These are phyloP conservation scores for Bambusicola thoracicus DNA, from an alignment of 2,113 vertebrate species.

Conservation along the genomic window DNA sequence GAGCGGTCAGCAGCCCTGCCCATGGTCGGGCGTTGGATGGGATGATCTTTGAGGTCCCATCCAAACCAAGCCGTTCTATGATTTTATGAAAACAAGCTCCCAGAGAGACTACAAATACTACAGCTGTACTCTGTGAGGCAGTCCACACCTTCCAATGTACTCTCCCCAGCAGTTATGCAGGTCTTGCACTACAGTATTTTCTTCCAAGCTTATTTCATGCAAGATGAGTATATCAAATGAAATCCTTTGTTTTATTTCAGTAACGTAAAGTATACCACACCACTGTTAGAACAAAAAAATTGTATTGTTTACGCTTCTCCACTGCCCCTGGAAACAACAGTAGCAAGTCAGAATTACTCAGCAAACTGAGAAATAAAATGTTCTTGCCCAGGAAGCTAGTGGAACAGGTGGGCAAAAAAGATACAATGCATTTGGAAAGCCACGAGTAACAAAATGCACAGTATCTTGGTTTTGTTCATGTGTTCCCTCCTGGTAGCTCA, in stretches of 20 bases:
- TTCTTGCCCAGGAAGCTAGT: background rate
- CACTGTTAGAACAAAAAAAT: background rate
- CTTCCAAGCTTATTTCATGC: background rate
- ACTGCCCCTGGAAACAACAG: background rate
- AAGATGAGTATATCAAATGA: background rate
- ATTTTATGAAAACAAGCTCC: background rate
- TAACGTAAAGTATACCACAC: background rate
- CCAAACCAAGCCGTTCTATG: too few species aligned
- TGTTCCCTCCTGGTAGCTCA: background rate
- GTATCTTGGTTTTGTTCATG: background rate
- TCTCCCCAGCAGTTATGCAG: background rate
- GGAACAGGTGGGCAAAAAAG: background rate
- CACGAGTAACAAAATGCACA: accelerated
- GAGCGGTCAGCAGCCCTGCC: too few species aligned
- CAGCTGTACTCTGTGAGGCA: background rate
- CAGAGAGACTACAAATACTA: background rate
- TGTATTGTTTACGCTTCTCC: background rate
- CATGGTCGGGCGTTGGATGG: too few species aligned
- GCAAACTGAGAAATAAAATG: background rate
- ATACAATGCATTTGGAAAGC: background rate
- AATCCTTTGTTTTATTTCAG: background rate
- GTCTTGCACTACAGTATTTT: background rate
- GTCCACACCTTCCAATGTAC: background rate
- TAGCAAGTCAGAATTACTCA: background rate
- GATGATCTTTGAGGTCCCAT: too few species aligned